A percentile compares a stretch with the other conserved stretches of the same genome.
Evolutionary conservation across 1,140 invertebrate genomes (phyloP).

Genomic region (Drosophila takahashii): DNA sequence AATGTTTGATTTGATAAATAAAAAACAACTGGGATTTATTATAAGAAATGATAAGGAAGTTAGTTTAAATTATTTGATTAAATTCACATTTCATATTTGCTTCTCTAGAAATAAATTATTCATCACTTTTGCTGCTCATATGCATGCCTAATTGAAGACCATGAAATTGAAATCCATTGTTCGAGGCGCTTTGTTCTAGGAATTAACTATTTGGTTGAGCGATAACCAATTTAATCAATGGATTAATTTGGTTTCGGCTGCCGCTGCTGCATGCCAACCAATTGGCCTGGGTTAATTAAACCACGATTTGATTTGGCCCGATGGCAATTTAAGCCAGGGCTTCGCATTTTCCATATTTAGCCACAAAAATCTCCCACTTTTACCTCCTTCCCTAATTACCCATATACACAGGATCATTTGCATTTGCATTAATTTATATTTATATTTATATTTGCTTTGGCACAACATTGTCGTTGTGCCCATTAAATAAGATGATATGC

Average conservation of each 20-base stretch:
- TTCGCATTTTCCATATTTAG: neutral
- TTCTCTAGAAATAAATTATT: neutral
- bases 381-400: neutral
- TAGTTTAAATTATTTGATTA: neutral
- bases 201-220: neutral
- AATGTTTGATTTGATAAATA: constrained; percentile 2
- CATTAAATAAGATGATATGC: neutral
- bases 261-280: neutral
- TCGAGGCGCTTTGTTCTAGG: neutral
- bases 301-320: neutral
- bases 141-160: neutral
- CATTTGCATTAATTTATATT: neutral
- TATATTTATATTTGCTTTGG: neutral
- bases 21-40: neutral
- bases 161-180: constrained; percentile 8
- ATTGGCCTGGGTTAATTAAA: neutral
- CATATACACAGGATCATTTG: neutral
- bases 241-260: neutral
- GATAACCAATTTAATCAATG: neutral
- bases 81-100: neutral
- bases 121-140: neutral
- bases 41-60: neutral
- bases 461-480: neutral
- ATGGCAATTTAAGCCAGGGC: neutral
- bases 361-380: neutral